Base-by-base conservation (phyloP, 2,797 vertebrate species). In the Mionectes olivaceus region DNA sequence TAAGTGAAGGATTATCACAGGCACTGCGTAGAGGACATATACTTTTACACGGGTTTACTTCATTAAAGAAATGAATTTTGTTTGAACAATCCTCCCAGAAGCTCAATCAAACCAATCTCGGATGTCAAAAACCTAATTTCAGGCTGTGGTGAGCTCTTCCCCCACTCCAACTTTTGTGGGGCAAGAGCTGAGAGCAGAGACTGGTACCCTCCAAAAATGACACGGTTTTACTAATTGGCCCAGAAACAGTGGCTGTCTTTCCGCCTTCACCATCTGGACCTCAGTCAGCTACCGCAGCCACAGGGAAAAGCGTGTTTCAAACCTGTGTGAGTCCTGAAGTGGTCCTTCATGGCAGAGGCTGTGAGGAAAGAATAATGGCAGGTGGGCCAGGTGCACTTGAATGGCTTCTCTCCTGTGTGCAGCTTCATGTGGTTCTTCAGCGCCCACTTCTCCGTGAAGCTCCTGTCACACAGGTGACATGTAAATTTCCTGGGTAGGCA, bases 371-470 rank as follows among this genome's bases (percentile, higher is more conserved):
- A 98, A 37, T 99, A 99, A 98, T 99, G 99, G 96, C 99, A 99
- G 28, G 99, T 99, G 9, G 99, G 98, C 99, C 99, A 99, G 91
- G 97, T 97, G 68, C 99, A 99, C 97, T 99, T 99, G 95, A 98
- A 99, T 0, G 99, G 99, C 97, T 99, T 99, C 96, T 99, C 98
- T 93, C 99, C 99, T 0, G 98, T 99, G 98, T 99, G 99, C 83
- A 99, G 99, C 94, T 99, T 99, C 99, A 99, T 99, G 97, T 99
- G 99, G 98, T 99, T 99, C 98, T 99, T 99, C 93, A 99, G 98
- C 27, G 99, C 99, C 99, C 99, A 99, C 97, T 99, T 99, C 98
- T 99, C 99, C 9, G 98, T 99, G 97, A 99, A 99, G 95, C 98
- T 99, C 91, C 99, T 98, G 64, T 99, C 99, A 33, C 99, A 99